Base-by-base conservation (phyloP, 2,113 vertebrate genomes). In the Motacilla tschutschensis region DNA sequence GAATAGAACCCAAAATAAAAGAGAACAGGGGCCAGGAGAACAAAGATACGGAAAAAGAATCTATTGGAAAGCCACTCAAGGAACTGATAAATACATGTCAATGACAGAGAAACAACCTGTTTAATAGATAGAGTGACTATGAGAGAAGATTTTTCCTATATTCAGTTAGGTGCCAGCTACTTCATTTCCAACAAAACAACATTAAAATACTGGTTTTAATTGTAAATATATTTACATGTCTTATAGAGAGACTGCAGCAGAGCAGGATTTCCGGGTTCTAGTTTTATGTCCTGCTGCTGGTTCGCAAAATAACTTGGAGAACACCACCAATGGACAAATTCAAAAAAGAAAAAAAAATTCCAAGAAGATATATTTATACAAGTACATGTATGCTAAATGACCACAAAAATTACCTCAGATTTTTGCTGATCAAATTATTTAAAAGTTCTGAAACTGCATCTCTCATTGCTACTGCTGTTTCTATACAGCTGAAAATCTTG, bases 211-310 rank as follows among this genome's bases (percentile, higher is more conserved):
- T 70, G 10, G 0, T 79, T 92, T 90, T 79, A 90, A 87, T 92
- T 93, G 80, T 88, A 88, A 91, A 91, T 92, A 79, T 70, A 92
- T 91, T 88, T 86, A 91, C 75, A 85, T 91, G 24, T 58, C 60
- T 90, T 76, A 77, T 17, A 83, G 50, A 46, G n/a, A 64, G 24
- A 72, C 44, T 79, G 67, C 46, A 76, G 78, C 33, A 90, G 62
- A 88, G 81, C 92, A 88, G 81, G 86, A 88, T 83, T 84, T 84
- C 75, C 73, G 33, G 17, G 51, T 91, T 89, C 40, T 83, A 69
- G 28, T 69, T 92, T 87, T 67, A 63, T 31, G 38, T 40, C 33
- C 35, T 62, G 21, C 29, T 64, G 12, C 26, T 82, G 21, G 14
- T 53, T 83, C 51, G 66, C 55, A 78, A 89, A 94, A 51, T 87